phyloP scores from a whole-genome alignment of 1,140 invertebrate species.

The Epicauta chinensis region DNA sequence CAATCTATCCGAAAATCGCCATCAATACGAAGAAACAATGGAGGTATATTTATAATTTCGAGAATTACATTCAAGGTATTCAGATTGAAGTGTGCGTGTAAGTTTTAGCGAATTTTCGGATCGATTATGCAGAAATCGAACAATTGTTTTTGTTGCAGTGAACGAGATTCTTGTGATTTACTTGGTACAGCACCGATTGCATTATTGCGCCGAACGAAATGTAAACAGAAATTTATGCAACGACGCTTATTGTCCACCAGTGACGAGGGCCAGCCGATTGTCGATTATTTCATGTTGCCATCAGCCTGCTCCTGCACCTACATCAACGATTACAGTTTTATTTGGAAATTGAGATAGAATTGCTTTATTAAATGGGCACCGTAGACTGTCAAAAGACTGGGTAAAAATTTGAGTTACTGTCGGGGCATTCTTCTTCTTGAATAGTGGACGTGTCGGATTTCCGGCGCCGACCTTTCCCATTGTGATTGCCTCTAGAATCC shows the following conservation, averaged over 20 bases:
- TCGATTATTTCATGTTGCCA: constrained; percentile 49
- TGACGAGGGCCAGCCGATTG: constrained; percentile 41
- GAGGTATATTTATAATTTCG: constrained; percentile 7
- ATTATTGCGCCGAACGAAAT: constrained; percentile 34
- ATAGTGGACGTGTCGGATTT: too few species aligned
- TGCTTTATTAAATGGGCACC: too few species aligned
- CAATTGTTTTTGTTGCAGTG: too few species aligned
- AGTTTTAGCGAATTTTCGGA: background rate
- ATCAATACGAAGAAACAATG: background rate
- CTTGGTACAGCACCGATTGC: too few species aligned
- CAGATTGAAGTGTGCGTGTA: constrained; percentile 6
- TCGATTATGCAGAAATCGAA: too few species aligned
- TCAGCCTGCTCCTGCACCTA: constrained; percentile 52
- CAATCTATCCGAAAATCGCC: background rate
- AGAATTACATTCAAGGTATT: background rate
- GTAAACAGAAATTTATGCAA: constrained; percentile 54
- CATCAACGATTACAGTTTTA: constrained; percentile 2
- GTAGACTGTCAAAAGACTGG: too few species aligned
- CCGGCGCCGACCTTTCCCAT: too few species aligned
- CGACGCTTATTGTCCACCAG: constrained; percentile 46
- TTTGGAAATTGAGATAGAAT: too few species aligned
- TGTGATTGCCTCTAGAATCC: too few species aligned
- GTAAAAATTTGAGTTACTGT: too few species aligned
- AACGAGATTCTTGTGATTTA: too few species aligned
- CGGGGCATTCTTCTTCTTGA: too few species aligned